Conservation (phyloP, 37 sponge, comb jelly and placozoan genomes). For the Petrosia ficiformis region DNA sequence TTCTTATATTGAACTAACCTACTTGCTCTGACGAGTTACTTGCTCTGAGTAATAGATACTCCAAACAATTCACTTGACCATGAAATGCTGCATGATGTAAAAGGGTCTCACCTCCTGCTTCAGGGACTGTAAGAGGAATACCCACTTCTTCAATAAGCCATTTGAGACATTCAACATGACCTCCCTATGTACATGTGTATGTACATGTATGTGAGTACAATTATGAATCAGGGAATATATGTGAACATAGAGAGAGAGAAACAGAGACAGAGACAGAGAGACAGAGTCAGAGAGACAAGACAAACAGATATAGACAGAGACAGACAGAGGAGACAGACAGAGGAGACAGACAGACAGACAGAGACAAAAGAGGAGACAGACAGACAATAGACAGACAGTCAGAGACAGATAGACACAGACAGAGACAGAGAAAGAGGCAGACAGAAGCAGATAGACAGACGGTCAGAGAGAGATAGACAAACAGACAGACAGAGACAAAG, state of each 20-base stretch:
- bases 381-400: too few species aligned
- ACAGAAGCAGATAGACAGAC: too few species aligned
- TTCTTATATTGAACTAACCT: neutral
- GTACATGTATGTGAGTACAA: neutral
- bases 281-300: neutral
- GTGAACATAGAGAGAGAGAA: too few species aligned
- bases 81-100: slow-evolving; percentile 81
- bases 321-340: too few species aligned
- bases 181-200: slow-evolving; percentile 21
- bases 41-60: slow-evolving; percentile 58
- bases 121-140: slow-evolving; percentile 57
- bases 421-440: too few species aligned
- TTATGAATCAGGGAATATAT: neutral
- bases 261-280: neutral
- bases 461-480: too few species aligned
- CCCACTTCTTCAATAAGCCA: slow-evolving; percentile 69
- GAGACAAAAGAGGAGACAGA: too few species aligned
- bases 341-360: too few species aligned
- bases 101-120: slow-evolving; percentile 83
- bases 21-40: neutral
- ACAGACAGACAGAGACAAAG: too few species aligned
- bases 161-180: slow-evolving; percentile 72
- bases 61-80: slow-evolving; percentile 66
- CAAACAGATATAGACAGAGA: too few species aligned
- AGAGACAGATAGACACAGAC: too few species aligned